These are phyloP conservation scores for Propithecus coquereli DNA, from an alignment of 2,113 vertebrate genomes.

Conservation along the genomic window DNA sequence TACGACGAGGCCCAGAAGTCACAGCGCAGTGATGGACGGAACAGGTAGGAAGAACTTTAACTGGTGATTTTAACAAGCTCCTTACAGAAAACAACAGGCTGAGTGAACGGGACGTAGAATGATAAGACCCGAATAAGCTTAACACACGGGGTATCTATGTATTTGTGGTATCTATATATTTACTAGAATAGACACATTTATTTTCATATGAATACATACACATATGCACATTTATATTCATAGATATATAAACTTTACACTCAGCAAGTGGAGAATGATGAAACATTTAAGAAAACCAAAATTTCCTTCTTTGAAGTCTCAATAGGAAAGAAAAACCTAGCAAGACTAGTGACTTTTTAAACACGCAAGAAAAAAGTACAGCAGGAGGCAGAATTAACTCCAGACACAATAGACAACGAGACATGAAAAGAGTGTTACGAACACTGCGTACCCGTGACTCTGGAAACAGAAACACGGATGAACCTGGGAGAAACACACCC, in stretches of 20 bases:
- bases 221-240: no score
- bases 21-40: rapidly evolving
- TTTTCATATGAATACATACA: no score
- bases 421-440: rapidly evolving
- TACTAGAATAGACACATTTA: neutral
- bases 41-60: rapidly evolving
- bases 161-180: neutral
- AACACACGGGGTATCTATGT: rapidly evolving
- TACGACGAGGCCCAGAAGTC: rapidly evolving
- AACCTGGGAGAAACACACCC: neutral
- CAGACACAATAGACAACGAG: neutral
- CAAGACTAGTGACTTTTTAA: neutral
- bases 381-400: neutral
- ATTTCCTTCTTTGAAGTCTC: neutral
- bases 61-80: rapidly evolving
- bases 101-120: neutral
- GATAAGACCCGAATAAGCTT: neutral
- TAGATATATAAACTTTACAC: no score
- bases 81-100: neutral
- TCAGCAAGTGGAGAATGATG: neutral
- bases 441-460: no score
- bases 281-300: neutral
- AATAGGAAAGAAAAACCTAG: neutral
- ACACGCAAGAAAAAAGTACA: neutral
- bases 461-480: neutral